Base-by-base conservation (phyloP, 2,888 invertebrate genomes). In the Geophilus truncorum region DNA sequence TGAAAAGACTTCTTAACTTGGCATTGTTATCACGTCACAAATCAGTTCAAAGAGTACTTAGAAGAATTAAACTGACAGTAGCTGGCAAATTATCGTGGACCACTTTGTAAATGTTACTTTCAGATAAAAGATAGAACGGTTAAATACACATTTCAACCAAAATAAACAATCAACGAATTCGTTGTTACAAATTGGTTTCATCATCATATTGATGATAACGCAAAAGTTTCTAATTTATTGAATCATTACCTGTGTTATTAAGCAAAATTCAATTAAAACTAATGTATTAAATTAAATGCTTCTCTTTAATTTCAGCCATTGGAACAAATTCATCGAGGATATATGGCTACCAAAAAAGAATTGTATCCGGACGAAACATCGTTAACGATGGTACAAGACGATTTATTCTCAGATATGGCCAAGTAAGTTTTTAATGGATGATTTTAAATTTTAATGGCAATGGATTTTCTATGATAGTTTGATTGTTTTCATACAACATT, bases 401-500 rank as follows among this genome's bases (percentile, higher is more conserved):
- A 62, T 62, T 25, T 62, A 12, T 62, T 62, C 9, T 62, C 62
- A 1, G 15, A 25, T 25, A 9, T 62, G 25, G 62, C 25, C 23
- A 62, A 62, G 62, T 62, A 25, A 62, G 62, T 62, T n/a, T 45
- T 18, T 9, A 4, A 9, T 45, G 6, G 15, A 12, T 4, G 12
- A 25, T 62, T 25, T 62, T 62, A 15, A n/a, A n/a, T n/a, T n/a
- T n/a, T n/a, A n/a, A n/a, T n/a, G n/a, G n/a, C n/a, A n/a, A n/a
- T n/a, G n/a, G n/a, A n/a, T n/a, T n/a, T 62, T 62, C 15, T 62
- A 6, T 15, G 23, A 25, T 25, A 23, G 62, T 5, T 15, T 62
- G 62, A 62, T 62, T 62, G 6, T 62, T 62, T 62, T 62, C 25
- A 62, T 62, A 62, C 62, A 62, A 62, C 62, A 62, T 62, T 62